phyloP scores from a whole-genome alignment of 2,888 invertebrate genomes.

The Bembecia ichneumoniformis region DNA sequence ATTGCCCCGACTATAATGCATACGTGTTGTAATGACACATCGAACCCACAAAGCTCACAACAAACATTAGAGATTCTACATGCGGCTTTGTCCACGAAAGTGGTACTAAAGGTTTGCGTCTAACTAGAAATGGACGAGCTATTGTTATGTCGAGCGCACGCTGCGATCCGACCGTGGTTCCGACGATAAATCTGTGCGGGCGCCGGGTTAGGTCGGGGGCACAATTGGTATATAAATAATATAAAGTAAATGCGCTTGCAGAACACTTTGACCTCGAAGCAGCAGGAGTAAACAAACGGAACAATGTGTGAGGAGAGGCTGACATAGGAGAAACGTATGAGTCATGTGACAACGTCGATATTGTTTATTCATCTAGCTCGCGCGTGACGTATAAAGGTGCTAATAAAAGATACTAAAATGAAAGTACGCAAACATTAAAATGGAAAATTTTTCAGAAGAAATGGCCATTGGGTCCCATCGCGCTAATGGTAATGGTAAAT shows the following conservation, averaged over 20 bases:
- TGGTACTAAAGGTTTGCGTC: slow-evolving; percentile 7
- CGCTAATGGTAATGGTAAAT: no score
- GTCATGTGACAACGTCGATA: neutral
- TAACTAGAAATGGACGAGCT: slow-evolving; percentile 38
- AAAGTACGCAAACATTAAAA: no score
- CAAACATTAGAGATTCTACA: neutral
- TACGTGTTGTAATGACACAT: neutral
- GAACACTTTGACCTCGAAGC: neutral
- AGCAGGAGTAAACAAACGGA: neutral
- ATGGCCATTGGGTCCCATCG: no score
- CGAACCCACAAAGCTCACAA: neutral
- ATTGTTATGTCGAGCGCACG: slow-evolving; percentile 49
- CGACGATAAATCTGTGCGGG: slow-evolving; percentile 14
- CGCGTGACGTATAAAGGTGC: no score
- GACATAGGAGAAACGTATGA: neutral
- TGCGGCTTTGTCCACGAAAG: neutral
- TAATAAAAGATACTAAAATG: no score
- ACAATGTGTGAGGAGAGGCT: neutral
- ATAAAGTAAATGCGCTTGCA: neutral
- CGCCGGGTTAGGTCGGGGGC: slow-evolving; percentile 8
- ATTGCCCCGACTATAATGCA: neutral
- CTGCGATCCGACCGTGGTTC: slow-evolving; percentile 5
- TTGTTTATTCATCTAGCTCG: neutral
- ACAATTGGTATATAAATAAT: neutral
- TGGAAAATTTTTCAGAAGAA: no score